Conservation (phyloP, 2,113 vertebrate species). For the Spilogale gracilis region DNA sequence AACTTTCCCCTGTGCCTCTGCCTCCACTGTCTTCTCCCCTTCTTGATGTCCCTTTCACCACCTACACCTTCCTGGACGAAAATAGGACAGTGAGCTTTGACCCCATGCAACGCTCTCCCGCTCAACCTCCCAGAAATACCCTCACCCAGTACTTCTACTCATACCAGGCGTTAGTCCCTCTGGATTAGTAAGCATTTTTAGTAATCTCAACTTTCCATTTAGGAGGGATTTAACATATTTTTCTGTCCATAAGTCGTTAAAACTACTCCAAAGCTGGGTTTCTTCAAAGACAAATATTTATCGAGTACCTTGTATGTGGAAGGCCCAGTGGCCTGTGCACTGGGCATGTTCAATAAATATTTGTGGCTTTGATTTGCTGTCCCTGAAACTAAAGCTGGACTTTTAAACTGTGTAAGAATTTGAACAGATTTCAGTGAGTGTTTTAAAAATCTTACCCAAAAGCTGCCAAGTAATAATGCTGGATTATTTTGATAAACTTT, state of each 20-base stretch:
- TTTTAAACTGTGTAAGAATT: slow-evolving; percentile 48
- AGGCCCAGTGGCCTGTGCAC: background rate
- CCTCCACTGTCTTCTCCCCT: background rate
- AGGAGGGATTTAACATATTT: slow-evolving; percentile 21
- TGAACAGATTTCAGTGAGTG: background rate
- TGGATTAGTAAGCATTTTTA: background rate
- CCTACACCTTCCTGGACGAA: background rate
- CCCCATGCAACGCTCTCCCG: background rate
- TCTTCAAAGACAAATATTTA: slow-evolving; percentile 75
- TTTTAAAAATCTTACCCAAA: background rate
- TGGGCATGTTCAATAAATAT: slow-evolving; percentile 75
- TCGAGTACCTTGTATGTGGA: slow-evolving; percentile 8
- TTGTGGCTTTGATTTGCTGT: slow-evolving; percentile 72
- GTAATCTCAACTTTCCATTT: slow-evolving; percentile 19
- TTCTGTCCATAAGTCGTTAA: background rate
- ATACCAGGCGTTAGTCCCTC: background rate
- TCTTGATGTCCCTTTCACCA: background rate
- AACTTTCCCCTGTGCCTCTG: background rate
- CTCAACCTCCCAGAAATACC: background rate
- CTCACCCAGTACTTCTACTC: background rate
- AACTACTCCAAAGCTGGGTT: background rate
- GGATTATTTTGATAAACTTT: slow-evolving; percentile 1
- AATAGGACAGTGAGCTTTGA: background rate
- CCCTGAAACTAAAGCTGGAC: slow-evolving; percentile 65
- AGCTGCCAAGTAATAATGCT: background rate